phyloP scores from a whole-genome alignment of 2,888 invertebrate species.

The Glaucopsyche alexis region DNA sequence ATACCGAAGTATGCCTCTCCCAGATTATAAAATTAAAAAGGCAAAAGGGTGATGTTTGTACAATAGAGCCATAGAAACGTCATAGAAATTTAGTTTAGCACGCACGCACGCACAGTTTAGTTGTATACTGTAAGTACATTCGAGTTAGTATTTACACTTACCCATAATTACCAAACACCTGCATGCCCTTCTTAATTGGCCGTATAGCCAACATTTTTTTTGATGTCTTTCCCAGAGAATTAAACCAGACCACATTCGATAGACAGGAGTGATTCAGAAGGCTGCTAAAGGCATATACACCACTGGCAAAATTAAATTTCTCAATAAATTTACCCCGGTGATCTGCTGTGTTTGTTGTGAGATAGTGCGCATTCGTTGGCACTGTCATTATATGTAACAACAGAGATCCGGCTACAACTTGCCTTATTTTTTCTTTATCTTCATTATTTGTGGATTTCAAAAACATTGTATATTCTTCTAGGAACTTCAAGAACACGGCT shows the following conservation, averaged over 20 bases:
- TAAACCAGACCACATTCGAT: slow-evolving; percentile 86
- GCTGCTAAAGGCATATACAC: slow-evolving; percentile 88
- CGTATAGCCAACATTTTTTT: slow-evolving; percentile 78
- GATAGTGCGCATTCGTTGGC: slow-evolving; percentile 92
- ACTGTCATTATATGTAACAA: slow-evolving; percentile 89
- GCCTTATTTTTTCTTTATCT: slow-evolving; percentile 54
- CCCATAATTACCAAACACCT: slow-evolving; percentile 91
- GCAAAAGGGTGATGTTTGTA: no score
- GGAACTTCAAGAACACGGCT: slow-evolving; percentile 81
- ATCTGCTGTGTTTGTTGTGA: slow-evolving; percentile 77
- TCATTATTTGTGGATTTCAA: slow-evolving; percentile 57
- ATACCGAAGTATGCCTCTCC: no score
- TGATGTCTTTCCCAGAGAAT: slow-evolving; percentile 70
- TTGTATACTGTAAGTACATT: no score
- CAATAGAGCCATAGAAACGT: no score
- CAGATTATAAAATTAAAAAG: no score
- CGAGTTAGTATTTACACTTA: slow-evolving; percentile 57
- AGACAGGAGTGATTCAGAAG: slow-evolving; percentile 93
- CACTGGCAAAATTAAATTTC: slow-evolving; percentile 78
- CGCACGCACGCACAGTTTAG: no score
- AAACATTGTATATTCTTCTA: slow-evolving; percentile 80
- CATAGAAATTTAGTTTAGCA: no score
- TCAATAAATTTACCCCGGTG: slow-evolving; percentile 64
- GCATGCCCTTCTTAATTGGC: slow-evolving; percentile 85
- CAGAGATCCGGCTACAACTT: slow-evolving; percentile 81